Conservation (phyloP, 1,140 invertebrate species). For the Tetramorium alpestre region DNA sequence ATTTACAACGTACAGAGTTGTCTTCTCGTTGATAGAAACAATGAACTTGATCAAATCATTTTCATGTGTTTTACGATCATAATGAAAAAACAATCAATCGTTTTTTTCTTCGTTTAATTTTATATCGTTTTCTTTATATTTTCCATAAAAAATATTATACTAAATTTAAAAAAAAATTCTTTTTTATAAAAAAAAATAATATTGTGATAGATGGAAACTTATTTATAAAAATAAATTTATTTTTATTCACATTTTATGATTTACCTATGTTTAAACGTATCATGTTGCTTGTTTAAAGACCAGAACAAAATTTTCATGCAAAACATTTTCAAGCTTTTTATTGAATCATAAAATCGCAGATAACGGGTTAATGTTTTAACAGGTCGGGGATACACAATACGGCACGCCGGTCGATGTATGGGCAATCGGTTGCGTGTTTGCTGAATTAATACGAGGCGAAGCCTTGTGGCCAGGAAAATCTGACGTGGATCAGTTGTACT, state of each 20-base stretch:
- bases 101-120: not conserved
- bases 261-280: not conserved
- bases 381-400: slow-evolving; percentile 98
- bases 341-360: too few species aligned
- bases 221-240: not conserved
- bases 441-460: slow-evolving; percentile 97
- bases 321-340: too few species aligned
- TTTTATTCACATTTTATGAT: not conserved
- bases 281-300: not conserved
- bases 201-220: not conserved
- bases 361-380: not conserved
- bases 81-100: not conserved
- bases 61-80: not conserved
- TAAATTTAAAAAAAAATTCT: not conserved
- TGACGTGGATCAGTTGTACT: slow-evolving; percentile 98
- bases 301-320: not conserved
- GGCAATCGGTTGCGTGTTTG: slow-evolving; percentile 98
- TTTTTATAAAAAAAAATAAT: not conserved
- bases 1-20: too few species aligned
- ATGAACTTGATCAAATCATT: not conserved
- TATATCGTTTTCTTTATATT: not conserved
- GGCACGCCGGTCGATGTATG: slow-evolving; percentile 99
- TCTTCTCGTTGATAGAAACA: too few species aligned
- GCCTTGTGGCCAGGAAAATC: slow-evolving; percentile 99
- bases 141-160: not conserved